Conservation (phyloP, 2,888 invertebrate genomes). For the Heliconius aoede region DNA sequence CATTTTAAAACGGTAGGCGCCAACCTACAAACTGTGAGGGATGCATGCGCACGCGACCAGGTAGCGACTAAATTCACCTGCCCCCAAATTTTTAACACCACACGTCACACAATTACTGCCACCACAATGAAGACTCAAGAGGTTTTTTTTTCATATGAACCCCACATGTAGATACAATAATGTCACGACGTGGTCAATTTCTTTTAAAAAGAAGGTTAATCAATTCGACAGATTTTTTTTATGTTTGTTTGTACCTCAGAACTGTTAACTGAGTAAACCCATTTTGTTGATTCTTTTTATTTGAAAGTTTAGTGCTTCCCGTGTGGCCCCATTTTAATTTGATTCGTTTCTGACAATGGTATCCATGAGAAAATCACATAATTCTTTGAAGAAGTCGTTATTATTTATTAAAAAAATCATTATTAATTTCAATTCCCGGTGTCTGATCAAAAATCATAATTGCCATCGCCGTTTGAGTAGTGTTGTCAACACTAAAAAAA, state of each 20-base stretch:
- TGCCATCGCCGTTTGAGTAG: constrained; percentile 47
- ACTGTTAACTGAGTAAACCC: too few species aligned
- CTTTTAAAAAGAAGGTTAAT: too few species aligned
- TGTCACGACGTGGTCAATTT: constrained; percentile 13
- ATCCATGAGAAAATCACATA: too few species aligned
- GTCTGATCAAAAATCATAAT: constrained; percentile 42
- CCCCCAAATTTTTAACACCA: constrained; percentile 52
- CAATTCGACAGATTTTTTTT: too few species aligned
- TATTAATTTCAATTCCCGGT: constrained; percentile 25
- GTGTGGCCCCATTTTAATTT: too few species aligned
- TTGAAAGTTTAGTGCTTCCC: too few species aligned
- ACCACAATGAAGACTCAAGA: constrained; percentile 30
- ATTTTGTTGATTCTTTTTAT: too few species aligned
- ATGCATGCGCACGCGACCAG: constrained; percentile 59
- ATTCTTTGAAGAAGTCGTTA: too few species aligned
- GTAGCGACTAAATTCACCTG: constrained; percentile 57
- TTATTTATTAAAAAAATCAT: too few species aligned
- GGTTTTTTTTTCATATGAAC: constrained; percentile 28
- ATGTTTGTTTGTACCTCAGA: too few species aligned
- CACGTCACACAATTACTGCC: constrained; percentile 48
- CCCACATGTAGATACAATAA: not conserved
- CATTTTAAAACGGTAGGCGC: constrained; percentile 32
- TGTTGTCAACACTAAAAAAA: constrained; percentile 71
- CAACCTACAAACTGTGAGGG: constrained; percentile 25
- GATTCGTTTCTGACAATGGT: too few species aligned